Evolutionary conservation across 2,113 vertebrate species (phyloP), one percentile per base, ranked within the genome.

Genomic region (Bombycilla garrulus): DNA sequence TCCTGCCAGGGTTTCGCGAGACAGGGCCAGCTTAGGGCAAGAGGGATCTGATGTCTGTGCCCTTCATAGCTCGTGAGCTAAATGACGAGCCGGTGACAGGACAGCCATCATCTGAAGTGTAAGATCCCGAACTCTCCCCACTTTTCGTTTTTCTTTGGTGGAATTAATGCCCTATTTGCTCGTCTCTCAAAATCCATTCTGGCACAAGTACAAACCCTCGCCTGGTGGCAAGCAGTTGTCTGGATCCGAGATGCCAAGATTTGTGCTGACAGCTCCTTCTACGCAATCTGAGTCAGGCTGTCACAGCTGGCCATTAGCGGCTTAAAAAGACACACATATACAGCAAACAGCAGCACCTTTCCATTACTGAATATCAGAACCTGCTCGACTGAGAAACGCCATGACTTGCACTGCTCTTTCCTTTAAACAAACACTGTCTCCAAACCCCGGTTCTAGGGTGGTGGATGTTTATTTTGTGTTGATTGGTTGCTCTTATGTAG

Each of bases 191-290:
- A 98, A 96, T 95, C 96, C 94, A 67, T 97, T 95, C 96, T 98
- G 98, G 98, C 98, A 97, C 26, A 35, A 96, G 88, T 95, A 96
- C 97, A 97, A 95, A 88, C 94, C 97, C 90, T 96, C 9, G 94
- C 96, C 81, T 91, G 88, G 97, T 96, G 96, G 97, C 96, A 95
- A 97, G 97, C 97, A 95, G 97, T 98, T 98, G 97, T 98, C 97
- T 97, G 95, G 96, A 92, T 94, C 90, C 19, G 86, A 94, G 97
- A 97, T 97, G 96, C 97, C 98, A 98, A 95, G 93, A 98, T 95
- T 96, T 97, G 96, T 98, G 97, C 97, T 98, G 98, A 97, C 98
- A 98, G 97, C 92, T 97, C 92, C 95, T 97, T 97, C 97, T 96
- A 97, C 83, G 81, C 96, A 97, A 79, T 97, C 97, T 96, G 92